Conservation (phyloP, 2,888 invertebrate species). For the Rhaphigaster nebulosa region DNA sequence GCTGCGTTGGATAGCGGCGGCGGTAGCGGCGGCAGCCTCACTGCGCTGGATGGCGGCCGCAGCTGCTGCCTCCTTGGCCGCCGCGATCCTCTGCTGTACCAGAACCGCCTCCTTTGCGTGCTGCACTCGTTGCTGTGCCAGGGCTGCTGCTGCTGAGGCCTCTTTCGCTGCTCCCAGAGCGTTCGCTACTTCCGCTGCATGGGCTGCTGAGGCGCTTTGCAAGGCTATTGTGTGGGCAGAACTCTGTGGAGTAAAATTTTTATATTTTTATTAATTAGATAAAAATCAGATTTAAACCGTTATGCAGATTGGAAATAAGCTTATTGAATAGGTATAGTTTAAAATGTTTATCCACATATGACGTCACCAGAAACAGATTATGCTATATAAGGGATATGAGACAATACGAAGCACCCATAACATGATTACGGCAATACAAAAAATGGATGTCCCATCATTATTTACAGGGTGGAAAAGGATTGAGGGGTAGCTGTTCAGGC, state of each 20-base stretch:
- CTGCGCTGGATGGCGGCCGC: slow-evolving; percentile 76
- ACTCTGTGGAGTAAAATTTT: slow-evolving; percentile 49
- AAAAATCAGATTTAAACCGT: too few species aligned
- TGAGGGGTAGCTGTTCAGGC: too few species aligned
- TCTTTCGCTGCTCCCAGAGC: slow-evolving; percentile 82
- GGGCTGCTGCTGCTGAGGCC: slow-evolving; percentile 78
- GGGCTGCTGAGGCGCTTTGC: slow-evolving; percentile 68
- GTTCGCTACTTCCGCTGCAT: slow-evolving; percentile 77
- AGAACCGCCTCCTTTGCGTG: slow-evolving; percentile 81
- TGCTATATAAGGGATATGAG: too few species aligned
- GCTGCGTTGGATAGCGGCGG: slow-evolving; percentile 76
- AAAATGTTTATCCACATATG: too few species aligned
- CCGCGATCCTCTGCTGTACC: slow-evolving; percentile 80
- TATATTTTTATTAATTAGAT: not conserved
- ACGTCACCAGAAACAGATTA: too few species aligned
- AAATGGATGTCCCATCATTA: too few species aligned
- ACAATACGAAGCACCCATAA: too few species aligned
- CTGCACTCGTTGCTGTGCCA: slow-evolving; percentile 81
- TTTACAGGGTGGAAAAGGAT: too few species aligned
- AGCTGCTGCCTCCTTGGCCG: slow-evolving; percentile 75
- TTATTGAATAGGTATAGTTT: too few species aligned
- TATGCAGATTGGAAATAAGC: too few species aligned
- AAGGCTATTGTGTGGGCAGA: slow-evolving; percentile 63
- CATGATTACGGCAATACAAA: too few species aligned
- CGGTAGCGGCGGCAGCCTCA: slow-evolving; percentile 80